These are phyloP conservation scores for Pristionchus fissidentatus DNA, from an alignment of 2,888 invertebrate genomes.

Conservation along the genomic window DNA sequence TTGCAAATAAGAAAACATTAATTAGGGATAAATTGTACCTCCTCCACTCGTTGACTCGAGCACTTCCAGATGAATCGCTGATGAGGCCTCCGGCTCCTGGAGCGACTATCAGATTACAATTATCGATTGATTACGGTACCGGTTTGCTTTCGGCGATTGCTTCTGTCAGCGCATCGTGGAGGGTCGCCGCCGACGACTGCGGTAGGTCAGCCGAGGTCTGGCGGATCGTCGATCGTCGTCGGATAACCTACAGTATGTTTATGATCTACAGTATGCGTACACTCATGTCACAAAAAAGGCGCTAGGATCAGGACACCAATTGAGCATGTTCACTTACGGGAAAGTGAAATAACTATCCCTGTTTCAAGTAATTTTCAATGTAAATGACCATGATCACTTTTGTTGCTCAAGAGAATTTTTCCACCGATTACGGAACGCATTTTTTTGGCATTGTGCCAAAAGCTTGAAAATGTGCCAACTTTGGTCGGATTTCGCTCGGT, in stretches of 20 bases:
- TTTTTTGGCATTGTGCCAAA: not conserved
- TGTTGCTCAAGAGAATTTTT: not conserved
- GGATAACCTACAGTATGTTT: not conserved
- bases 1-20: not conserved
- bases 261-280: not conserved
- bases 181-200: not conserved
- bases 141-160: not conserved
- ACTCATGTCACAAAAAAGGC: too few species aligned
- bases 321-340: too few species aligned
- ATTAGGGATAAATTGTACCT: not conserved
- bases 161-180: not conserved
- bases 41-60: slow-evolving; percentile 25
- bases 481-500: slow-evolving; percentile 13
- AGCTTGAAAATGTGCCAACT: not conserved
- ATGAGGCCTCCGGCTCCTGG: not conserved
- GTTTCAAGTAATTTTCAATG: too few species aligned
- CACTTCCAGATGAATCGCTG: slow-evolving; percentile 16
- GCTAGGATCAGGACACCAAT: too few species aligned
- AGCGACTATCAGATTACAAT: too few species aligned
- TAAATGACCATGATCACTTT: not conserved
- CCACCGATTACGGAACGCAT: not conserved
- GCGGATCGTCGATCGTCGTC: slow-evolving; percentile 12
- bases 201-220: not conserved
- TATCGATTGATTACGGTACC: not conserved
- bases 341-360: too few species aligned